Evolutionary conservation across 2,797 vertebrate genomes (phyloP), one percentile per base, ranked within the genome.

Genomic region (Nyctalus aviator): DNA sequence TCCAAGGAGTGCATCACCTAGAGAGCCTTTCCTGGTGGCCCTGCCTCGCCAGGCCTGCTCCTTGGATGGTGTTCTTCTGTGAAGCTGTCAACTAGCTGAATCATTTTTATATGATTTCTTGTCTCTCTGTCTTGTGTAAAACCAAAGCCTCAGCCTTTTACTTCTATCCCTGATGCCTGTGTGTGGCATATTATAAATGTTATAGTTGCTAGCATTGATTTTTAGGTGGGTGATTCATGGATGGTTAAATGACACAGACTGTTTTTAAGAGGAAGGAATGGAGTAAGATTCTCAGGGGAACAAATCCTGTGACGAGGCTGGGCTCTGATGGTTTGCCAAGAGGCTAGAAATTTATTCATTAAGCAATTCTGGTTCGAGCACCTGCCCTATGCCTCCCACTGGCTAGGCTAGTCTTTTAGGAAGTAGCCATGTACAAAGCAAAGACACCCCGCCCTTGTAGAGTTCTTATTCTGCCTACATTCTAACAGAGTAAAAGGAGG

Each of bases 191-290:
- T 75, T 46, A 18, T 32, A 72, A 18, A 76, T 23, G 15, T 73
- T 37, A 23, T 30, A 77, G 21, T 83, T 84, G 37, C 64, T 64
- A 55, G 44, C 8, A 46, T 57, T 78, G 76, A 79, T 68, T 18
- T 18, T 12, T 62, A 32, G 85, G n/a, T 66, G 41, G 27, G 35
- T 93, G 73, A 53, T 64, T 64, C 64, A 71, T 50, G 27, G 53
- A n/a, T 69, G 23, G 64, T 71, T 93, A 64, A 77, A 15, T 87
- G 57, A 21, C 35, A 41, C 21, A 55, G 20, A 78, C 12, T 64
- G 13, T 72, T 95, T 92, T 94, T 94, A 89, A 94, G 12, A 48
- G 62, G 75, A 90, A 95, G 64, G 83, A 85, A 95, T 94, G 50
- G 72, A 84, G 48, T 68, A 84, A 72, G 57, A 86, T 66, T 86